Evolutionary conservation across 2,797 vertebrate genomes (phyloP), one percentile per base, ranked within the genome.

Genomic region (Lacerta agilis): DNA sequence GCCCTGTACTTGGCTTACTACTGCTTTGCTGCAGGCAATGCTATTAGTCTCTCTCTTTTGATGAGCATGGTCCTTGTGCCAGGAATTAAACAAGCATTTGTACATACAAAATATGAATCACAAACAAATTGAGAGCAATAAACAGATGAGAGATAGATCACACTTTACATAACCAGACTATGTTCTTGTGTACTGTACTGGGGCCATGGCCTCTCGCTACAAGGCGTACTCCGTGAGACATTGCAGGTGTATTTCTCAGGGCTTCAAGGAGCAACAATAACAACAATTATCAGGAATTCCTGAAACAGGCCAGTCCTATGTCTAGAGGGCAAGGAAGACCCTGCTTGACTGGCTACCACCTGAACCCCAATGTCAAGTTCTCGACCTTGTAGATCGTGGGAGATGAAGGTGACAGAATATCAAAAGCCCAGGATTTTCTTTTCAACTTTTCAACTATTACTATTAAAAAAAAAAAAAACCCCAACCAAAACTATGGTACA

Each of bases 301-400:
- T 92, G 81, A 96, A 93, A 88, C 90, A 92, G 93, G 89, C 85
- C 67, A 88, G 81, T 89, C 90, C 82, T 93, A 94, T 91, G 90
- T 91, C 85, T 91, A 61, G 13, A 92, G 83, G 90, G 88, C 7
- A 90, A 89, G 20, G 87, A 87, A 87, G 93, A 94, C 90, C 88
- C 93, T 94, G 92, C 87, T 88, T 66, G 87, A 94, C 93, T 91
- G 91, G 93, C 88, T 96, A 91, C 91, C 89, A 91, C 88, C 88
- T 72, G 76, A 95, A 96, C 94, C 89, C 76, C 88, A 94, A 91
- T 92, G 90, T 93, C 92, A 95, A 87, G 90, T 88, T 93, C 93
- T 91, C 90, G 91, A 94, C 91, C 93, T 93, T 91, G 75, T 87
- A 23, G 87, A 90, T 91, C 25, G 25, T 92, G 95, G 90, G 55